These are phyloP conservation scores for Hylomyscus alleni DNA, from an alignment of 2,797 vertebrate species.

Conservation along the genomic window DNA sequence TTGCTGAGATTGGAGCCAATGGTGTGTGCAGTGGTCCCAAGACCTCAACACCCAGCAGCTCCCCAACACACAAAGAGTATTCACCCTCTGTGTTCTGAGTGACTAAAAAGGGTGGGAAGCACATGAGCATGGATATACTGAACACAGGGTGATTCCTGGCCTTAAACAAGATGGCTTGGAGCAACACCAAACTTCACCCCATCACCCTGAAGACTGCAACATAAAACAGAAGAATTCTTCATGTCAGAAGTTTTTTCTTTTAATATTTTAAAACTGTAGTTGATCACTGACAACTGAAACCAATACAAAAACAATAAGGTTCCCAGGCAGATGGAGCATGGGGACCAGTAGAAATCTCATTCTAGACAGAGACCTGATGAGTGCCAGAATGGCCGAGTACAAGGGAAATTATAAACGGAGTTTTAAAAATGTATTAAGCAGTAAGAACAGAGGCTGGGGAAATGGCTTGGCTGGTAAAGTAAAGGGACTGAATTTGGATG, in stretches of 20 bases:
- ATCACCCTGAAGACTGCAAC: not conserved
- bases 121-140: not conserved
- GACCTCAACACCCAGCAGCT: not conserved
- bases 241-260: not conserved
- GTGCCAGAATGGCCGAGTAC: not conserved
- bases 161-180: not conserved
- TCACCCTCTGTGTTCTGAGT: no score
- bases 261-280: not conserved
- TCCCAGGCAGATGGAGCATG: not conserved
- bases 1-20: no score
- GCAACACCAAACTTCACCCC: not conserved
- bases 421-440: not conserved
- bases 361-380: not conserved
- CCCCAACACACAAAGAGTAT: not conserved
- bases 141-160: not conserved
- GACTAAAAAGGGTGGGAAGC: not conserved
- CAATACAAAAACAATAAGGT: not conserved
- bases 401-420: not conserved
- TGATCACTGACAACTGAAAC: not conserved
- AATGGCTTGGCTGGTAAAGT: not conserved
- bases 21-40: no score
- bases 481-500: not conserved
- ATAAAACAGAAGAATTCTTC: not conserved
- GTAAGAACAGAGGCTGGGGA: not conserved
- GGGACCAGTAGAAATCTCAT: no score